Conservation (phyloP, 2,797 vertebrate species). For the Myotis vivesi region DNA sequence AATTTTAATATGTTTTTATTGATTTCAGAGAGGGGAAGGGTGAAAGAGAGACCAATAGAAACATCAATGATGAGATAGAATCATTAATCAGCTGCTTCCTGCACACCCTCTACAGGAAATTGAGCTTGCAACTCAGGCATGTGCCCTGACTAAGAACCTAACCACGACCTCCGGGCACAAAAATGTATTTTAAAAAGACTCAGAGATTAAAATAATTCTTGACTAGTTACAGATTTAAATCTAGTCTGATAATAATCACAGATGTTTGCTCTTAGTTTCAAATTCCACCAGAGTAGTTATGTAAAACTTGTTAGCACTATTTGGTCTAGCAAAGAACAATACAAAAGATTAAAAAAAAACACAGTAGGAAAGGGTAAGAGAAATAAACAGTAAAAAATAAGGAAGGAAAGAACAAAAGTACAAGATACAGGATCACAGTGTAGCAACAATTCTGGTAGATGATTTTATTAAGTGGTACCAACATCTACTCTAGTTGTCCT, state of each 20-base stretch:
- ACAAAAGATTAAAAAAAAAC: neutral
- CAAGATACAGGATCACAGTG: neutral
- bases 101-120: too few relatives aligned
- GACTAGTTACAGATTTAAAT: neutral
- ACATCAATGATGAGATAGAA: too few relatives aligned
- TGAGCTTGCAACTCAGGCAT: too few relatives aligned
- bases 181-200: conserved; percentile 3
- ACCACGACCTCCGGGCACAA: too few relatives aligned
- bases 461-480: neutral
- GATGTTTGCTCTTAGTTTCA: conserved; percentile 20
- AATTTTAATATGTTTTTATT: too few relatives aligned
- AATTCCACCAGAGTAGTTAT: neutral
- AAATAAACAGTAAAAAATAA: neutral
- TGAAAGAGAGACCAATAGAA: too few relatives aligned
- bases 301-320: neutral
- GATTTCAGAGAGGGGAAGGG: too few relatives aligned
- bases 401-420: neutral
- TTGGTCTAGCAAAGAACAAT: neutral
- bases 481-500: neutral
- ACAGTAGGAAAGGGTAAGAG: neutral
- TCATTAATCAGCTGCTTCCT: too few relatives aligned
- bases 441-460: neutral
- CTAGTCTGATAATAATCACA: conserved; percentile 24
- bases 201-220: conserved; percentile 36
- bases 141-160: too few relatives aligned